A percentile compares a stretch with the other conserved stretches of the same genome.
These are phyloP conservation scores for Microhierax caerulescens DNA, from an alignment of 2,797 vertebrate species.

Conservation along the genomic window DNA sequence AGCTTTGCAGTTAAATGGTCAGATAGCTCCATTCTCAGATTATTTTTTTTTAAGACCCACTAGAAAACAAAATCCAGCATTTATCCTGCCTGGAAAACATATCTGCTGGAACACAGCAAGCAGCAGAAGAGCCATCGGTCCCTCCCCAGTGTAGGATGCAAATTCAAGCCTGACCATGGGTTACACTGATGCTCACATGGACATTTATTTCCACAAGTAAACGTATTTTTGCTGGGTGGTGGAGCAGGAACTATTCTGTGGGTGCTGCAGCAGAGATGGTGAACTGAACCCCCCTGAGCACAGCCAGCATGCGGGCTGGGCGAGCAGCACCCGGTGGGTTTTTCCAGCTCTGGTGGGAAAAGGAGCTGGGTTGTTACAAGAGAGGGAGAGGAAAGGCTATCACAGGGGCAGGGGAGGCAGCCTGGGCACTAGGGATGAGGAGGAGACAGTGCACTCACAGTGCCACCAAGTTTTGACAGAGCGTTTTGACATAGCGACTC, in stretches of 20 bases:
- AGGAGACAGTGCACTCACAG: fast-evolving
- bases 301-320: fast-evolving
- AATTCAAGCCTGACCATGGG: background rate
- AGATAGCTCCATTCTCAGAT: background rate
- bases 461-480: too few species aligned
- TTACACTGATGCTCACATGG: fast-evolving
- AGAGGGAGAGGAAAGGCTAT: background rate
- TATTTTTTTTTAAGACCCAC: background rate
- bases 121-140: background rate
- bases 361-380: background rate
- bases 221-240: background rate
- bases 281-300: background rate
- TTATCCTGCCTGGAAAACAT: background rate
- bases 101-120: background rate
- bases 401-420: background rate
- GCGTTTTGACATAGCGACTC: background rate
- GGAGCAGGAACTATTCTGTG: background rate
- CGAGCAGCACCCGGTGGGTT: fast-evolving
- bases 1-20: background rate
- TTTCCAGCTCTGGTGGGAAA: background rate
- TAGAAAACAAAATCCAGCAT: background rate
- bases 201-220: background rate
- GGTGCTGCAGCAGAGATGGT: background rate
- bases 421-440: background rate
- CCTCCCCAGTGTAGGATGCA: background rate